These are phyloP conservation scores for Blastobasis lacticolella DNA, from an alignment of 2,888 invertebrate genomes.

Conservation along the genomic window DNA sequence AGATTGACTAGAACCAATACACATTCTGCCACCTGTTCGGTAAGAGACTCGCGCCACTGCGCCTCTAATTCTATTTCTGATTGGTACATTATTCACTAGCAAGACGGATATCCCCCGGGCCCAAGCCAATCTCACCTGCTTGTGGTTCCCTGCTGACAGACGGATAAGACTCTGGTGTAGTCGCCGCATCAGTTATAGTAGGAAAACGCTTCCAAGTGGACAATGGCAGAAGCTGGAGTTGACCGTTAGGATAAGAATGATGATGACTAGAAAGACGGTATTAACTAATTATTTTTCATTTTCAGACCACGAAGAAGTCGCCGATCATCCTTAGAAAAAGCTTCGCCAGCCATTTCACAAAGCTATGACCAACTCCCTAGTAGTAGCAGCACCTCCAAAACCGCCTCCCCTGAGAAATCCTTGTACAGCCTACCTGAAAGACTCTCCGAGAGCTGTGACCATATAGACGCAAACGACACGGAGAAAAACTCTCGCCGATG, in stretches of 20 bases:
- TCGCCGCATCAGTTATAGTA: no score
- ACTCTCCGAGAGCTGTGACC: conserved; percentile 56
- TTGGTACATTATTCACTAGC: neutral
- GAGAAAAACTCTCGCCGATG: conserved; percentile 57
- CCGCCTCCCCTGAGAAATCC: conserved; percentile 58
- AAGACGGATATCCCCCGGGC: no score
- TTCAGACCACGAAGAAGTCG: conserved; percentile 65
- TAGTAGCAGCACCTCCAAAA: conserved; percentile 57
- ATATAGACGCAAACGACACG: conserved; percentile 43
- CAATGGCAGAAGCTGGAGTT: no score
- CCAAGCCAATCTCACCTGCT: no score
- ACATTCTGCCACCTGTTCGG: conserved; percentile 70
- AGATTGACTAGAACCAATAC: conserved; percentile 88
- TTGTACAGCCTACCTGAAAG: conserved; percentile 60
- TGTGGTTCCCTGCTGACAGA: no score
- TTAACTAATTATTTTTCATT: conserved; percentile 11
- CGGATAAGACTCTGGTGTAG: no score
- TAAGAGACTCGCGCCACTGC: conserved; percentile 14
- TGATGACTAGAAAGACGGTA: no score
- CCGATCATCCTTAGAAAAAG: conserved; percentile 57
- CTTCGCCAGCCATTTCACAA: conserved; percentile 50
- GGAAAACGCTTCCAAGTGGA: no score
- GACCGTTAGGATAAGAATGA: no score
- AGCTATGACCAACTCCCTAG: conserved; percentile 61
- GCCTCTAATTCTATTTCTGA: neutral